Conservation (phyloP, 2,888 invertebrate species). For the Cheilosia pagana region DNA sequence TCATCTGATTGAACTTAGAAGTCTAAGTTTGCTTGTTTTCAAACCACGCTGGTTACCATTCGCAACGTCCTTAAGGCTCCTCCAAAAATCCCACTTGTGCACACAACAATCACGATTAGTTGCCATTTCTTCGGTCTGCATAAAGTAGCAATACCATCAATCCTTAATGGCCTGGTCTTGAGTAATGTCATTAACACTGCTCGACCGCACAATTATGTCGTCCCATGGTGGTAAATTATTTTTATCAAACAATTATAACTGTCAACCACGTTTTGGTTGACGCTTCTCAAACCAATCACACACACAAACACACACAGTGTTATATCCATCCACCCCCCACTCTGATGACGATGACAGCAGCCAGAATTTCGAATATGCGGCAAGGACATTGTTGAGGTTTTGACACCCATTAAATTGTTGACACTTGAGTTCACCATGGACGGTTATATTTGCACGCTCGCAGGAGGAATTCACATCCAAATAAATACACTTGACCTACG, state of each 20-base stretch:
- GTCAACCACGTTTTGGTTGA: slow-evolving; percentile 39
- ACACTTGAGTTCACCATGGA: slow-evolving; percentile 53
- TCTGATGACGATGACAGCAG: slow-evolving; percentile 26
- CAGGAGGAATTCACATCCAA: neutral
- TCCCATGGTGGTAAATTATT: slow-evolving; percentile 49
- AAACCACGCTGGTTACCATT: no score
- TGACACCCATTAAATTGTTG: slow-evolving; percentile 66
- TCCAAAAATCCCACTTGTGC: no score
- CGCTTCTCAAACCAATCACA: neutral
- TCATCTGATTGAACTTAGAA: no score
- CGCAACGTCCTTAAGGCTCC: no score
- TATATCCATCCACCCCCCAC: neutral
- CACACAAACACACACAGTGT: neutral
- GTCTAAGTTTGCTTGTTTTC: no score
- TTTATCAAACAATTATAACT: slow-evolving; percentile 63
- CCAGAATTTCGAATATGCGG: slow-evolving; percentile 30
- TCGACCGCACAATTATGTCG: slow-evolving; percentile 37
- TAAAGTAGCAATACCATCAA: neutral
- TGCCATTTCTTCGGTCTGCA: neutral
- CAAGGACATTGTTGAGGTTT: slow-evolving; percentile 60
- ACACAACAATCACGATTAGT: no score
- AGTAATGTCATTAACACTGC: slow-evolving; percentile 28
- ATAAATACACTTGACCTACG: neutral
- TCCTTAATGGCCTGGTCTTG: slow-evolving; percentile 11
- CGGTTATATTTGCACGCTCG: slow-evolving; percentile 2